Evolutionary conservation across 2,113 vertebrate species (phyloP).

Genomic region (Oncorhynchus kisutch): DNA sequence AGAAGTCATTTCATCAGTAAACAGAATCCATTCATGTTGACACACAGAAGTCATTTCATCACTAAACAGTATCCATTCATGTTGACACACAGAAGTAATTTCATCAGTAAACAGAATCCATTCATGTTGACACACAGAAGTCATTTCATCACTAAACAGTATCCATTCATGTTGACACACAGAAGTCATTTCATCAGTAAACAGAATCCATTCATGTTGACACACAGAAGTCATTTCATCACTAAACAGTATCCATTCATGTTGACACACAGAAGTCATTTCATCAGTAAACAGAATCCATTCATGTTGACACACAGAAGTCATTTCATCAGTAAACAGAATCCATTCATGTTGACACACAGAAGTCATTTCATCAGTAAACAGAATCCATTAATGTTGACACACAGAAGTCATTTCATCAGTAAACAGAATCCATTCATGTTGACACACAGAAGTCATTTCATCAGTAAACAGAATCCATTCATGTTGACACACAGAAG

Average conservation of each 20-base stretch:
- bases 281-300: too few species aligned
- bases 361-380: too few species aligned
- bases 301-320: slow-evolving; percentile 66
- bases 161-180: slow-evolving; percentile 58
- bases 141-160: too few species aligned
- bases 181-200: slow-evolving; percentile 68
- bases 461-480: too few species aligned
- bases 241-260: slow-evolving; percentile 70
- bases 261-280: slow-evolving; percentile 22
- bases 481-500: too few species aligned
- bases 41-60: too few species aligned
- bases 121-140: slow-evolving; percentile 46
- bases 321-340: slow-evolving; percentile 72
- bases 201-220: slow-evolving; percentile 1
- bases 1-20: slow-evolving; percentile 73
- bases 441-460: slow-evolving; percentile 20
- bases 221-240: slow-evolving; percentile 67
- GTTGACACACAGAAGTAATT: slow-evolving; percentile 67
- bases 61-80: slow-evolving; percentile 14
- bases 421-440: slow-evolving; percentile 70
- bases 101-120: slow-evolving; percentile 72
- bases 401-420: slow-evolving; percentile 72
- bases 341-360: slow-evolving; percentile 59
- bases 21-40: slow-evolving; percentile 65
- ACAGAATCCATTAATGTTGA: slow-evolving; percentile 37